Base-by-base conservation (phyloP, 1,140 invertebrate species). In the Drosophila auraria region DNA sequence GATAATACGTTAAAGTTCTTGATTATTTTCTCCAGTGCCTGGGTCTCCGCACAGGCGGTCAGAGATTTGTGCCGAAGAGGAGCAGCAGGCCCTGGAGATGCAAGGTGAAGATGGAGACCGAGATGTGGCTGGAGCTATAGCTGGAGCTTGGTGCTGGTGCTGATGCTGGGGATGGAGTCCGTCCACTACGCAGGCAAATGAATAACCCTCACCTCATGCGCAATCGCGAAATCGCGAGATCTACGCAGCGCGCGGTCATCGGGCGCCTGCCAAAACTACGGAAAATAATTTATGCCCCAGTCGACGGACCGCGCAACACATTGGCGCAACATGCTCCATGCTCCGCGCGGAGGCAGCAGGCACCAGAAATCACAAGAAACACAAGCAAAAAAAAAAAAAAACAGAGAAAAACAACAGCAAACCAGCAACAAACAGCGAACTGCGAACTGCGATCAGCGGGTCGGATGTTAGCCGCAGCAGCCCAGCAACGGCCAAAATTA, bases 281-380 rank as follows among this genome's bases (percentile, higher is more conserved):
- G 84, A 77, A 81, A 92, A 92, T 92, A 92, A 92, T 92, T 92
- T 92, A 92, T 92, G 91, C 91, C 76, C 83, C 80, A 83, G 78
- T 73, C 74, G 73, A 63, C 81, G 82, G 75, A 71, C 72, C 86
- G 84, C 86, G 59, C 78, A 90, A 84, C 84, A 89, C 84, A 89
- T 90, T 89, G 84, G 86, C 82, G 82, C 82, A 89, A 89, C 84
- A 89, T 89, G 86, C 81, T 89, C 60, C 81, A 56, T 56, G 54
- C 54, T n/a, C 54, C 14, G 54, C 54, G 54, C 20, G 45, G 36
- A 42, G 54, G 70, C 66, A 50, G 23, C 64, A 65, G 56, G 40
- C 63, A 45, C 1, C 57, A 65, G 44, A 63, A 63, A 63, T 25
- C 47, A 40, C 60, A 62, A 50, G 30, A 56, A 56, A 56, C 54